A percentile compares a stretch with the other conserved stretches of the same genome.
Conservation (phyloP, 1,140 invertebrate genomes). For the Cydia amplana region DNA sequence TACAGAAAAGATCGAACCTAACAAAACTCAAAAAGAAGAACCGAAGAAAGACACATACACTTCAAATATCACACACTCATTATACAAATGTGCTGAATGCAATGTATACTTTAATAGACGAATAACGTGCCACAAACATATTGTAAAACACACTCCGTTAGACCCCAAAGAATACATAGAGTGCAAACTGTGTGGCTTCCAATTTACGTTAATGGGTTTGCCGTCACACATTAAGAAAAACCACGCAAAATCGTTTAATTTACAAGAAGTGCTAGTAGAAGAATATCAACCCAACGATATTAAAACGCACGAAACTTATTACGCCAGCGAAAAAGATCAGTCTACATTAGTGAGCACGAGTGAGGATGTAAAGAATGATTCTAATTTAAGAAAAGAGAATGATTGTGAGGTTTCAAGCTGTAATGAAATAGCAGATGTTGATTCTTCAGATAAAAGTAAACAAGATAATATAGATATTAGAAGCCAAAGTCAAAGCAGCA, state of each 20-base stretch:
- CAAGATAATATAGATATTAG: background rate
- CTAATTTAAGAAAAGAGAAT: background rate
- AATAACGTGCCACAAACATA: slow-evolving; percentile 37
- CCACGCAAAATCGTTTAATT: slow-evolving; percentile 35
- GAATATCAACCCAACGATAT: slow-evolving; percentile 18
- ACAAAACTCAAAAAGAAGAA: background rate
- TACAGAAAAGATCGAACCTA: background rate
- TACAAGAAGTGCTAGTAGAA: slow-evolving; percentile 24
- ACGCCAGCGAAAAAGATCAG: slow-evolving; percentile 21
- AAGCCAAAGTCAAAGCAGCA: background rate
- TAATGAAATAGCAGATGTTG: background rate
- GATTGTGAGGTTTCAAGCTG: background rate
- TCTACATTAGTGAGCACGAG: slow-evolving; percentile 28
- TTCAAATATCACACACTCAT: background rate
- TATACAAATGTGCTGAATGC: slow-evolving; percentile 40
- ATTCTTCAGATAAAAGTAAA: background rate
- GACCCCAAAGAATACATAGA: slow-evolving; percentile 39
- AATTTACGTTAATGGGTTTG: slow-evolving; percentile 37
- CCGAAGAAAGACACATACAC: background rate
- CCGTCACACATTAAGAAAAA: slow-evolving; percentile 36
- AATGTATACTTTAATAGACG: slow-evolving; percentile 39
- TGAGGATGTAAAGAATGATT: background rate
- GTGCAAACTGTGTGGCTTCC: slow-evolving; percentile 42
- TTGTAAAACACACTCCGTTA: slow-evolving; percentile 31
- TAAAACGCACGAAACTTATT: slow-evolving; percentile 8